phyloP scores from a whole-genome alignment of 1,140 invertebrate genomes.

The Trichogramma pretiosum region DNA sequence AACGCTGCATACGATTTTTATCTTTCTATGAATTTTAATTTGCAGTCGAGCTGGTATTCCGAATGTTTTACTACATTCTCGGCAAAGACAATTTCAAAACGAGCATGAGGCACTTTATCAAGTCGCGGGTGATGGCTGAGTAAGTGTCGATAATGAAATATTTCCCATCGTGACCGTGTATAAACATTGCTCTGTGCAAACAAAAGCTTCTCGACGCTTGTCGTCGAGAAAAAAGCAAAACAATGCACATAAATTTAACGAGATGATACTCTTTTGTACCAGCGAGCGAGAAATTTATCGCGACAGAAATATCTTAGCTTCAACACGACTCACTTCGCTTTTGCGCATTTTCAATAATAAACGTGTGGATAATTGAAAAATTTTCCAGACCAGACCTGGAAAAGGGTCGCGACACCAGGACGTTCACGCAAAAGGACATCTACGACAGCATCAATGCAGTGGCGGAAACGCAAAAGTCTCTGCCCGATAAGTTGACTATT shows the following conservation, averaged over 20 bases:
- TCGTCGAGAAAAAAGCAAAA: too few species aligned
- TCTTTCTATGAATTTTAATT: constrained; percentile 19
- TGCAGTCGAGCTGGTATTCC: constrained; percentile 75
- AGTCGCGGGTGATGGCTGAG: constrained; percentile 32
- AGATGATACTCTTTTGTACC: too few species aligned
- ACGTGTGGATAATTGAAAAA: neutral
- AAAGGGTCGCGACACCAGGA: constrained; percentile 48
- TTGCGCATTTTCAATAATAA: too few species aligned
- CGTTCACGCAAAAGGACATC: constrained; percentile 71
- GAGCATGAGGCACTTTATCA: constrained; percentile 63
- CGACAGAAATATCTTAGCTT: too few species aligned
- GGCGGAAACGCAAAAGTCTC: constrained; percentile 48
- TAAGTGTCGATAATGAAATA: constrained; percentile 15
- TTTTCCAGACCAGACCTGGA: neutral
- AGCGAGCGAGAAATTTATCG: too few species aligned
- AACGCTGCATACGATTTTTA: too few species aligned
- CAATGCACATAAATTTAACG: too few species aligned
- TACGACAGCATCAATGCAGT: constrained; percentile 68
- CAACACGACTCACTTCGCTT: too few species aligned
- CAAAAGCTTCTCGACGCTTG: too few species aligned
- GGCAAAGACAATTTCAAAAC: constrained; percentile 68
- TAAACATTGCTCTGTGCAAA: too few species aligned
- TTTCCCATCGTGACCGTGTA: too few species aligned
- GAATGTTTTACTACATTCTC: constrained; percentile 86
- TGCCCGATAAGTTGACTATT: constrained; percentile 52